Evolutionary conservation across 2,888 invertebrate genomes (phyloP).

Genomic region (Acleris sparsana): DNA sequence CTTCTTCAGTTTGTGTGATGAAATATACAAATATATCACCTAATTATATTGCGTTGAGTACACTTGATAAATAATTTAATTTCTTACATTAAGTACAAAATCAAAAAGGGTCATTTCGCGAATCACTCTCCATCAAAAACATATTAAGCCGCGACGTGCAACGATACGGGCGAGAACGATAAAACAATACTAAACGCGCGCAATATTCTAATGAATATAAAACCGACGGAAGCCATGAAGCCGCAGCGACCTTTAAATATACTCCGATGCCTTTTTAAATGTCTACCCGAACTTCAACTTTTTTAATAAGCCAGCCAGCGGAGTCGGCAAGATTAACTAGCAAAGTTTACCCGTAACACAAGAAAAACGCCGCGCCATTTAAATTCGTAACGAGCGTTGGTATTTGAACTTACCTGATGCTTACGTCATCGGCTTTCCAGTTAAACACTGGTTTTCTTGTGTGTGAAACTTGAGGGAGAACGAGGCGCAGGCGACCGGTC

Average conservation of each 20-base stretch:
- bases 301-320: conserved; percentile 65
- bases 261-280: conserved; percentile 58
- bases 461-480: conserved; percentile 45
- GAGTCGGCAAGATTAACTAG: conserved; percentile 58
- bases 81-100: no score
- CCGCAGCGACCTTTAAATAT: conserved; percentile 48
- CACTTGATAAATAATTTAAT: no score
- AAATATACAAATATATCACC: no score
- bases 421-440: conserved; percentile 47
- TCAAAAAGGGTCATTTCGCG: background rate
- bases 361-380: conserved; percentile 50
- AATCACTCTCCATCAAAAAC: conserved; percentile 19
- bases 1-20: no score
- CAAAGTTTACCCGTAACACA: conserved; percentile 62
- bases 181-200: conserved; percentile 21
- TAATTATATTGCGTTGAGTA: no score
- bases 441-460: conserved; percentile 51
- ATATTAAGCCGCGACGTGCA: conserved; percentile 7
- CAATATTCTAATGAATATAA: conserved; percentile 29
- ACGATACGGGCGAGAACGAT: background rate
- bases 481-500: conserved; percentile 45
- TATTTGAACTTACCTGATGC: conserved; percentile 42
- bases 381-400: conserved; percentile 46
- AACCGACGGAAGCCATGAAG: conserved; percentile 22
- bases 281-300: conserved; percentile 61